Evolutionary conservation across 2,797 vertebrate genomes (phyloP).

Genomic region (Chaetodon trifasciatus): DNA sequence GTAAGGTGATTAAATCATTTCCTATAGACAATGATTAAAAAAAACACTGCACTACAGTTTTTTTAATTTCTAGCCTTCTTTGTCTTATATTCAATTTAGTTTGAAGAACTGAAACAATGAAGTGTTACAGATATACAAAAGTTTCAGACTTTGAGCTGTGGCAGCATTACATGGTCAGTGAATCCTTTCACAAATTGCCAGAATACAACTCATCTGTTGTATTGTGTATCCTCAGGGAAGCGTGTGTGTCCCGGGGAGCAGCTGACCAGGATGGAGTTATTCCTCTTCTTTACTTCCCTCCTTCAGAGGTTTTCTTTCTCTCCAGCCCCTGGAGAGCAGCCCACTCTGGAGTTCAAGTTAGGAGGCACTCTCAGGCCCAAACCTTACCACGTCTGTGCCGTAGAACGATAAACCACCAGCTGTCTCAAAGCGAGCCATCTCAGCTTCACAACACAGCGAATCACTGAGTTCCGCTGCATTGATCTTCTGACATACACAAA

Average conservation of each 20-base stretch:
- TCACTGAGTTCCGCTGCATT: too few species aligned
- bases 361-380: constrained; percentile 78
- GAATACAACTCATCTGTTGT: neutral
- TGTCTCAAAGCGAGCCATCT: constrained; percentile 57
- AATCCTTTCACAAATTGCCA: neutral
- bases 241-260: constrained; percentile 85
- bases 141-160: neutral
- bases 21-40: too few species aligned
- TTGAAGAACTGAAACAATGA: too few species aligned
- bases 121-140: too few species aligned
- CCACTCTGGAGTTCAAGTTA: constrained; percentile 65
- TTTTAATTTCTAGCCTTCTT: too few species aligned
- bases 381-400: constrained; percentile 80
- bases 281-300: constrained; percentile 80
- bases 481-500: neutral
- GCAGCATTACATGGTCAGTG: neutral
- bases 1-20: too few species aligned
- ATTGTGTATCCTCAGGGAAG: constrained; percentile 80
- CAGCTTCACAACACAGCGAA: constrained; percentile 42
- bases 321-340: constrained; percentile 63
- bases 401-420: constrained; percentile 34
- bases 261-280: constrained; percentile 86
- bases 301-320: constrained; percentile 88
- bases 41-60: too few species aligned
- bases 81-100: too few species aligned